Evolutionary conservation across 2,888 invertebrate species (phyloP), one percentile per base, ranked within the genome.

Genomic region (Phyto melanocephala): DNA sequence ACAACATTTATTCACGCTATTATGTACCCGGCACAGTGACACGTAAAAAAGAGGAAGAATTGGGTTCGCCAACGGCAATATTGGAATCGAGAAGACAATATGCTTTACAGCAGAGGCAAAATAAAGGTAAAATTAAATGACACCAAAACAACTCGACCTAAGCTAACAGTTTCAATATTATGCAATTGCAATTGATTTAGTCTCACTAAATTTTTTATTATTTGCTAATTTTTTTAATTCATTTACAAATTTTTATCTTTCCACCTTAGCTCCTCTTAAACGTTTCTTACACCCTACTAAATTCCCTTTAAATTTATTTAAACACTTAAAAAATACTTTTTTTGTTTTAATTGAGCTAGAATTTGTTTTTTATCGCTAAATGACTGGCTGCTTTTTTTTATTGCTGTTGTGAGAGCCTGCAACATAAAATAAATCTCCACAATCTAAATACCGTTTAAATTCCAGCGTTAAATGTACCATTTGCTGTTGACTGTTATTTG

Each of bases 1-100:
- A 88, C 76, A 89, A 88, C 84, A 87, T 88, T 79, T 89, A 88
- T 71, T 86, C 88, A 68, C 88, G 86, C 79, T 87, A 89, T 80
- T 88, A 89, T 84, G 86, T 88, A 68, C 88, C 89, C 47, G 90
- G 90, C 28, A 86, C 86, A 20, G 70, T 90, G 45, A 89, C 89
- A 20, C 87, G 86, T 10, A 88, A 87, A 75, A 91, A 91, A 75
- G 87, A 88, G 50, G 88, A 89, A 42, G 87, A 87, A 56, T 63
- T 90, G 74, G 90, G 90, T 70, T 90, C 88, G 17, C 86, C 87
- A 28, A 87, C 88, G 33, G 89, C 89, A 1, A 87, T 89, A 20
- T 84, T 87, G 65, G 86, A 87, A 67, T 84, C 90, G 67, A 89
- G 89, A 74, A 88, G 87, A 15, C 83, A 86, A 13, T 87, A 87